Evolutionary conservation across 2,797 vertebrate genomes (phyloP), one percentile per base, ranked within the genome.

Genomic region (Lutjanus campechanus): DNA sequence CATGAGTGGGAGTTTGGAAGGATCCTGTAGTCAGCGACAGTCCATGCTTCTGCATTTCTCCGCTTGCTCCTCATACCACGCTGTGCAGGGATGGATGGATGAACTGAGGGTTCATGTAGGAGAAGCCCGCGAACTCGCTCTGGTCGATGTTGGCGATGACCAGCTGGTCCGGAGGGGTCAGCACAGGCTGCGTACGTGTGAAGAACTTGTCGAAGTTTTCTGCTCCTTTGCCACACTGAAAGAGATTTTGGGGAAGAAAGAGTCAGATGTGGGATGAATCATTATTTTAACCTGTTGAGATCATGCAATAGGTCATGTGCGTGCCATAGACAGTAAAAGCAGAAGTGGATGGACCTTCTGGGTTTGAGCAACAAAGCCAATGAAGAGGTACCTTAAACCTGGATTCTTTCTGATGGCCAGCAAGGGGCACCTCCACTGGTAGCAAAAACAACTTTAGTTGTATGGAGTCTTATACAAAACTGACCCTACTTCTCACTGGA

Each of bases 141-240:
- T 99, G 98, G 94, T 99, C 98, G 69, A 99, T 97, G 96, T 99
- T 99, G 82, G 98, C 95, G 53, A 99, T 99, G 95, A 99, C 97
- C 91, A 99, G 95, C 92, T 99, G 97, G 89, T 99, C 98, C 0
- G 98, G 97, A 0, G 98, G 98, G 0, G 98, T 99, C 88, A 99
- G 82, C 90, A 99, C 96, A 0, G 98, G 98, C 82, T 99, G 98
- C 19, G 97, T 97, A 74, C 98, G 96, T 0, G 98, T 99, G 91
- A 99, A 99, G 93, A 99, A 99, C 90, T 99, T 99, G 91, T 99
- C 98, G 0, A 99, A 99, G 95, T 99, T 99, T 85, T 99, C 98
- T 0, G 98, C 98, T 41, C 96, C 98, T 94, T 98, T 99, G 90
- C 98, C 98, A 1, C 98, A 96, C 98, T 99, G 96, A 65, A 79